Evolutionary conservation across 1,140 invertebrate species (phyloP), one percentile per base, ranked within the genome.

Genomic region (Lepidurus arcticus): DNA sequence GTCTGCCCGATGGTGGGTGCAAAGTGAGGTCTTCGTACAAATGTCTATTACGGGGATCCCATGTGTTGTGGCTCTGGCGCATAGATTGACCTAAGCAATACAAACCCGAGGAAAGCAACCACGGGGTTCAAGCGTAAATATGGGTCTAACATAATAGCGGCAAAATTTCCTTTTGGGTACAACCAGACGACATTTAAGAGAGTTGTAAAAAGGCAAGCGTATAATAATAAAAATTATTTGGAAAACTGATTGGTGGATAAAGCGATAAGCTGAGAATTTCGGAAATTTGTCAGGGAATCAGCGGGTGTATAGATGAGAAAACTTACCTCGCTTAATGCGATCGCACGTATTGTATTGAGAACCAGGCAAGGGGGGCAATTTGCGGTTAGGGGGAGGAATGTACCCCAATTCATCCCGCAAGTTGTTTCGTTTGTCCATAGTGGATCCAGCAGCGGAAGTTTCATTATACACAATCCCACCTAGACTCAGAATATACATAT

Each of bases 381-480:
- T 95, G 79, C 94, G 88, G 84, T 96, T 96, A 45, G 94, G 94
- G 43, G 94, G 94, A 0, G 94, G 93, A 83, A 96, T 95, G 85
- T 96, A 96, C 43, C 94, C 94, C 7, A 96, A 88, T 85, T 96
- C 94, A 84, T 95, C 94, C 11, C 93, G 90, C 42, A 95, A 87
- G 80, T 94, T 92, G 79, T 81, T 82, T 80, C 93, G 90, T 85
- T 95, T 95, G 85, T 94, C 93, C 81, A 94, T 85, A 1, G 93
- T 94, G 75, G 93, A 92, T 43, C 88, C 88, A 79, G 87, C 90
- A 42, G 74, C 78, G 87, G 87, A 89, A 75, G 91, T 91, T 86
- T 92, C 91, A 85, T 94, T 94, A 87, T 95, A 95, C 53, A 94
- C 92, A 80, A 94, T 92, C 84, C 95, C 93, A 87, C 95, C 93